Evolutionary conservation across 1,140 invertebrate genomes (phyloP), one percentile per base, ranked within the genome.

Genomic region (Euura lappo): DNA sequence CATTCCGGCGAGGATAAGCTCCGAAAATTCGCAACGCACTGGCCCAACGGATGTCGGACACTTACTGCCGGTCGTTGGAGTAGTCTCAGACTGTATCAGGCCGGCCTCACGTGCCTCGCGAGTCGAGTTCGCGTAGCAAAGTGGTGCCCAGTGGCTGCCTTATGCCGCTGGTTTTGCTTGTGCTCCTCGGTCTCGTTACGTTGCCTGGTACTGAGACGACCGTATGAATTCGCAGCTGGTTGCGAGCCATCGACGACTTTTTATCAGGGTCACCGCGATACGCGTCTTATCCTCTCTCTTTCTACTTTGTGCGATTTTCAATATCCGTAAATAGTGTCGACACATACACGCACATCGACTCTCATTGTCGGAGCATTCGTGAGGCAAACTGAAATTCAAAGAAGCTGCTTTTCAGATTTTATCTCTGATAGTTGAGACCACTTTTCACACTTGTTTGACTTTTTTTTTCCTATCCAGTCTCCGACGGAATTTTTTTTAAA

Each of bases 41-140:
- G 69, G 69, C 47, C 44, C 77, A 71, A 77, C 77, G 73, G 77
- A 81, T 78, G 79, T 77, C 79, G 79, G 80, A 71, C 76, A 73
- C 77, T 72, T 75, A 82, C 81, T 82, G 81, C 10, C 60, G 13
- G 60, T 64, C 60, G 60, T 45, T 66, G 74, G 44, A 28, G 28
- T 28, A 28, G 28, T 28, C 28, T 28, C 28, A 28, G 28, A 28
- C 60, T 8, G n/a, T 44, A 5, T 11, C n/a, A 72, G 67, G 66
- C 45, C 68, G 76, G 60, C 60, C 68, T 44, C 69, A 73, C 68
- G 72, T 73, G 75, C 73, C 28, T 28, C 28, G 28, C 28, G 28
- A 28, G 28, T 72, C 69, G 72, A 70, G 73, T 74, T 76, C 71
- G 75, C 71, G 73, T 72, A 76, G 73, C 74, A 74, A 71, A 74